Percentiles rank a stretch among this genome's conserved stretches.
phyloP scores from a whole-genome alignment of 2,888 invertebrate species.

The Teleiodes luculella region DNA sequence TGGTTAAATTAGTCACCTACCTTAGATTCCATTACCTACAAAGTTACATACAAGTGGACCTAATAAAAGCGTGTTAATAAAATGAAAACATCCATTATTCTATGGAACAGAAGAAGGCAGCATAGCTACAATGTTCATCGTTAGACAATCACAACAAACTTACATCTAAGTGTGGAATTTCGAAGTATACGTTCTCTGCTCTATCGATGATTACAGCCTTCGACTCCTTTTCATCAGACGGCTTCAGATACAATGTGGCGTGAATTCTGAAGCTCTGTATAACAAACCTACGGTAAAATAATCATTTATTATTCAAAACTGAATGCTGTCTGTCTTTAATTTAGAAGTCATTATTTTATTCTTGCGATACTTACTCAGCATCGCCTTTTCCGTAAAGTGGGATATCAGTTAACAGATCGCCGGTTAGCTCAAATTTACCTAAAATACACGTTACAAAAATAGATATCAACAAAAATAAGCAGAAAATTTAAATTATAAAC shows the following conservation, averaged over 20 bases:
- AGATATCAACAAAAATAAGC: no score
- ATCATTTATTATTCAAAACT: not conserved
- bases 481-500: no score
- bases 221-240: slow-evolving; percentile 52
- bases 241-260: slow-evolving; percentile 45
- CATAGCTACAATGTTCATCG: no score
- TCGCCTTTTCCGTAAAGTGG: slow-evolving; percentile 61
- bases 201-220: slow-evolving; percentile 43
- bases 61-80: no score
- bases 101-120: no score
- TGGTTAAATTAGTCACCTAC: no score
- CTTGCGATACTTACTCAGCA: slow-evolving; percentile 45
- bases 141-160: no score
- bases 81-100: no score
- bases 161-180: slow-evolving; percentile 54
- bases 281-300: slow-evolving; percentile 45
- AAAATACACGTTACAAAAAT: slow-evolving; percentile 18
- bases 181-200: slow-evolving; percentile 45
- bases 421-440: slow-evolving; percentile 54
- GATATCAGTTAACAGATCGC: slow-evolving; percentile 54
- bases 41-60: no score
- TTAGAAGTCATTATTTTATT: no score
- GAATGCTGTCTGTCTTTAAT: no score
- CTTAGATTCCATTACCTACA: no score
- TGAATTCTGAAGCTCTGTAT: slow-evolving; percentile 46